phyloP scores from a whole-genome alignment of 2,888 invertebrate genomes.

The Agonopterix heracliana region DNA sequence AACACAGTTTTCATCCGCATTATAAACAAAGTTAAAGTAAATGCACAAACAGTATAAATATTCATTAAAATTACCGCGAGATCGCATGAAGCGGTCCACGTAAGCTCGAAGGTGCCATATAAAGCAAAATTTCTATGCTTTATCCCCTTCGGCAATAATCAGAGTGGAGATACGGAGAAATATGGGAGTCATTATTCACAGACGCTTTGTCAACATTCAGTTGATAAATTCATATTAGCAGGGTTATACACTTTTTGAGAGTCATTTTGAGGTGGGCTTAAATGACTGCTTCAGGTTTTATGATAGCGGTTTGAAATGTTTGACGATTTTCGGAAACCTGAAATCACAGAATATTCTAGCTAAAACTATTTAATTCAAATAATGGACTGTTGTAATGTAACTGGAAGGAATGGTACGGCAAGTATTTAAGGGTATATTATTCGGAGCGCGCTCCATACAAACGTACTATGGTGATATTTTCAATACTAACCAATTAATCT shows the following conservation, averaged over 20 bases:
- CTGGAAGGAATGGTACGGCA: too few relatives aligned
- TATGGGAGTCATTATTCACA: slow-evolving; percentile 63
- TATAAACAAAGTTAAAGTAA: slow-evolving; percentile 39
- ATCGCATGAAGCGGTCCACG: slow-evolving; percentile 34
- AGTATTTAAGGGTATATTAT: too few relatives aligned
- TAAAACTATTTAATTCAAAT: too few relatives aligned
- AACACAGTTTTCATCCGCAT: slow-evolving; percentile 22
- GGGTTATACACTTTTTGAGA: slow-evolving; percentile 40
- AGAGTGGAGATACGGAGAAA: slow-evolving; percentile 59
- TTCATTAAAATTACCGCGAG: slow-evolving; percentile 54
- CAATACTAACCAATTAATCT: too few relatives aligned
- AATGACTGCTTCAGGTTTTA: slow-evolving; percentile 5
- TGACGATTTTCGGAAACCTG: too few relatives aligned
- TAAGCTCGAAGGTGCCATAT: slow-evolving; percentile 44
- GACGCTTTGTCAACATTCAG: slow-evolving; percentile 58
- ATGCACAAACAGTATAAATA: slow-evolving; percentile 56
- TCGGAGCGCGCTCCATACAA: too few relatives aligned
- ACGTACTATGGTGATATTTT: too few relatives aligned
- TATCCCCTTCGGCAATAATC: slow-evolving; percentile 63
- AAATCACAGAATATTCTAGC: too few relatives aligned
- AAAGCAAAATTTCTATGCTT: slow-evolving; percentile 51
- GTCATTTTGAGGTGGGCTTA: slow-evolving; percentile 1
- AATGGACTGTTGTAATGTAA: too few relatives aligned
- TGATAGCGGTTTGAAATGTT: slow-evolving; percentile 6
- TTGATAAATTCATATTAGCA: slow-evolving; percentile 57